Evolutionary conservation across 2,797 vertebrate species (phyloP), one percentile per base, ranked within the genome.

Genomic region (Xenentodon cancila): DNA sequence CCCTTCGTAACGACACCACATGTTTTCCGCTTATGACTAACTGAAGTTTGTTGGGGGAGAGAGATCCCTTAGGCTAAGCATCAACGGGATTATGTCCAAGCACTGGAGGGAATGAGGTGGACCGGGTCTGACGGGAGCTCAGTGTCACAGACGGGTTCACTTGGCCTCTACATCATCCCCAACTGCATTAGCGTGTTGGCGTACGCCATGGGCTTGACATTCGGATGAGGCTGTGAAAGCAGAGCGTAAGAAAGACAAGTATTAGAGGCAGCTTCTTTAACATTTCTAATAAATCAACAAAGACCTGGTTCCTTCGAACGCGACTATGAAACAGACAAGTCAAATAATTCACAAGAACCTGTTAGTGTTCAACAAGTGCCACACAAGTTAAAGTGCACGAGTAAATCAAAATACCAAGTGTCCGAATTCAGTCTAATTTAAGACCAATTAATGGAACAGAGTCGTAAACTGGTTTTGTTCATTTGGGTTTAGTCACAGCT

Each of bases 191-290:
- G 92, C 49, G 96, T 93, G 90, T 96, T 97, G 70, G 96, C 96
- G 3, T 97, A 98, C 6, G 95, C 94, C 96, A 98, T 98, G 89
- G 96, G 96, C 84, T 97, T 96, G 87, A 97, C 95, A 81, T 97
- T 96, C 75, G 96, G 96, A 90, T 97, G 96, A 97, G 96, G 95
- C 96, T 97, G 93, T 3, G 13, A n/a, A 62, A 63, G 17, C 11
- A 76, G 9, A 73, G 46, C 1, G 2, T 47, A 4, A 30, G 16
- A 15, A 51, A 45, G 13, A 70, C 2, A 43, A 48, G 63, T 3
- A 57, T 64, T 12, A 64, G 25, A 25, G 3, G 25, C 25, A 25
- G 11, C 64, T 48, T 2, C 0, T 9, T 3, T 30, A 30, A 30
- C 30, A 30, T 5, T 5, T n/a, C n/a, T n/a, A n/a, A n/a, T 3